Conservation (phyloP, 2,888 invertebrate genomes). For the Oscheius sp. region DNA sequence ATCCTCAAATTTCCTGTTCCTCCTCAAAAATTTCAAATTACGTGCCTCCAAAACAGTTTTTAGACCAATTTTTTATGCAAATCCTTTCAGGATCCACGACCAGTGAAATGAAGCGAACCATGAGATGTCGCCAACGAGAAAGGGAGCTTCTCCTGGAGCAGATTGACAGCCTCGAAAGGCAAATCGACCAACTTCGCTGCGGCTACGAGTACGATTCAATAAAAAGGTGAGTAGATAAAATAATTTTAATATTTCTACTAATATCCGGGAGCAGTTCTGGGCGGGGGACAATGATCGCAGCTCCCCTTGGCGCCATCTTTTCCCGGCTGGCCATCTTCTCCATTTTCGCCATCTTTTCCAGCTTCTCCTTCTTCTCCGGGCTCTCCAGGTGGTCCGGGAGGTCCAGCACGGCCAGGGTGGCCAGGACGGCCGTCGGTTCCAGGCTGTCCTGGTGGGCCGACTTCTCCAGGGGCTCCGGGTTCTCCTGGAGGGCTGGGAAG, state of each 20-base stretch:
- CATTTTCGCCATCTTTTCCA: conserved; percentile 49
- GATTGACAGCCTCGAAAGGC: conserved; percentile 65
- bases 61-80: too few species aligned
- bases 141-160: conserved; percentile 59
- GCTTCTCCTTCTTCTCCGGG: conserved; percentile 45
- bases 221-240: conserved; percentile 53
- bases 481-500: conserved; percentile 52
- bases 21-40: too few species aligned
- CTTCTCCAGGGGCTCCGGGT: conserved; percentile 52
- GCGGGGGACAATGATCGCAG: conserved; percentile 58
- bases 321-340: conserved; percentile 51
- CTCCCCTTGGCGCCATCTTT: conserved; percentile 51
- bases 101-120: conserved; percentile 60
- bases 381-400: conserved; percentile 39
- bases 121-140: conserved; percentile 62
- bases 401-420: conserved; percentile 51
- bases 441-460: conserved; percentile 47
- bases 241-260: conserved; percentile 27
- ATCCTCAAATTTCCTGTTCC: too few species aligned
- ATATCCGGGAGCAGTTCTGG: conserved; percentile 55
- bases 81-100: conserved; percentile 53
- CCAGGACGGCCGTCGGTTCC: conserved; percentile 55
- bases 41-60: too few species aligned
- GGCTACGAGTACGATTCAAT: conserved; percentile 69
- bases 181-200: conserved; percentile 67